These are phyloP conservation scores for Lumbricus terrestris DNA, from an alignment of 2,888 invertebrate genomes.

Conservation along the genomic window DNA sequence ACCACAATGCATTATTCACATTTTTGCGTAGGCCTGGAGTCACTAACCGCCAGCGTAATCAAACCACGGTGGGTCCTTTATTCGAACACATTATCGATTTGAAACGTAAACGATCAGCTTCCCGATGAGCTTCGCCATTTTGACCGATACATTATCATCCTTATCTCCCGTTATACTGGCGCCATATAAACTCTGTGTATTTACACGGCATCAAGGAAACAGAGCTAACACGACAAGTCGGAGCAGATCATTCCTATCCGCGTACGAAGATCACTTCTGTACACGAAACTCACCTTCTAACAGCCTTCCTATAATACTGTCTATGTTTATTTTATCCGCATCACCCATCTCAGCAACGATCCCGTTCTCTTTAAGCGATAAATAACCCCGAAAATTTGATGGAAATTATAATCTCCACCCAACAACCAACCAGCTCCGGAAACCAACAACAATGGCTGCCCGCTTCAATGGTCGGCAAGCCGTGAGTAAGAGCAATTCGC, in stretches of 20 bases:
- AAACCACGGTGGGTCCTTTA: background rate
- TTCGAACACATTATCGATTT: background rate
- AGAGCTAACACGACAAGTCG: constrained; percentile 3
- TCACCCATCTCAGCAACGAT: constrained; percentile 62
- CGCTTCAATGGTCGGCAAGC: background rate
- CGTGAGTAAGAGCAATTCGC: background rate
- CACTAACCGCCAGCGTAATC: background rate
- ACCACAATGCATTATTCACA: background rate
- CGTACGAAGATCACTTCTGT: background rate
- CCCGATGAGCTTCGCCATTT: background rate
- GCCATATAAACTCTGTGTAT: background rate
- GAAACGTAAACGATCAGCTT: background rate
- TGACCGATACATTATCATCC: background rate
- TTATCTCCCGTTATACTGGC: background rate
- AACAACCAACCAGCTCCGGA: background rate
- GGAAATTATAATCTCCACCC: constrained; percentile 14
- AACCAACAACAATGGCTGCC: constrained; percentile 11
- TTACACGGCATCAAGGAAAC: background rate
- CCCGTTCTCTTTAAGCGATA: background rate
- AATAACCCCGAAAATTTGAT: background rate
- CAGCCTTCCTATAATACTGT: constrained; percentile 91
- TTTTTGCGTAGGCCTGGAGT: background rate
- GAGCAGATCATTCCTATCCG: background rate
- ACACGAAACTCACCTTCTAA: constrained; percentile 77
- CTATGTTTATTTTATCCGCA: constrained; percentile 90